These are phyloP conservation scores for Etheostoma cragini DNA, from an alignment of 2,113 vertebrate species.

Conservation along the genomic window DNA sequence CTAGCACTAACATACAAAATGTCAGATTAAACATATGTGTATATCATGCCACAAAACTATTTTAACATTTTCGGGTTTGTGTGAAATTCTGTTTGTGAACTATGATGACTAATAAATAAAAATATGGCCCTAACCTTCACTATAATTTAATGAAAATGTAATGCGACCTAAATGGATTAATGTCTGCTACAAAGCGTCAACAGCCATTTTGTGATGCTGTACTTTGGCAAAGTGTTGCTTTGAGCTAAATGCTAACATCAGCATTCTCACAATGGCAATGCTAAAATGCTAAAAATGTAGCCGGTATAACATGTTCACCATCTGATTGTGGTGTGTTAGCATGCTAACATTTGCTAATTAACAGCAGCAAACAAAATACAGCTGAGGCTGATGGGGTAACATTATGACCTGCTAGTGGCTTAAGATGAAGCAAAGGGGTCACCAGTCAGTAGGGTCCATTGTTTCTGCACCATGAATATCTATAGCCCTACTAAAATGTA, in stretches of 20 bases:
- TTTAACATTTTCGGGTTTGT: too few species aligned
- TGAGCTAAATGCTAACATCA: not conserved
- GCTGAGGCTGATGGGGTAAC: too few species aligned
- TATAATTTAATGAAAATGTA: not conserved
- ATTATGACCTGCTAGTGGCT: not conserved
- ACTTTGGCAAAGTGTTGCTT: not conserved
- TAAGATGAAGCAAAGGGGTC: not conserved
- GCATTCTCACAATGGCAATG: not conserved
- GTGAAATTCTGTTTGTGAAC: too few species aligned
- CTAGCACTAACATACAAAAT: not conserved
- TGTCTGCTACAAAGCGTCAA: not conserved
- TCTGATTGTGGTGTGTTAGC: not conserved
- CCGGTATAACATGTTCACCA: too few species aligned
- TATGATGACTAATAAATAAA: not conserved
- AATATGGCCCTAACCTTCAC: not conserved
- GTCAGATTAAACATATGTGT: too few species aligned
- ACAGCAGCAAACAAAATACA: not conserved
- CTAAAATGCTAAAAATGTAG: not conserved
- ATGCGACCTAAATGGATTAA: not conserved
- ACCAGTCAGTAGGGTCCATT: not conserved
- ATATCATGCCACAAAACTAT: too few species aligned
- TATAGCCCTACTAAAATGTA: not conserved
- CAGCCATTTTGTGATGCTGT: not conserved
- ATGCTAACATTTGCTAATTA: not conserved
- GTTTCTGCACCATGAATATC: not conserved